A percentile compares a stretch with the other conserved stretches of the same genome.
These are phyloP conservation scores for Melanargia galathea DNA, from an alignment of 2,888 invertebrate species.

Conservation along the genomic window DNA sequence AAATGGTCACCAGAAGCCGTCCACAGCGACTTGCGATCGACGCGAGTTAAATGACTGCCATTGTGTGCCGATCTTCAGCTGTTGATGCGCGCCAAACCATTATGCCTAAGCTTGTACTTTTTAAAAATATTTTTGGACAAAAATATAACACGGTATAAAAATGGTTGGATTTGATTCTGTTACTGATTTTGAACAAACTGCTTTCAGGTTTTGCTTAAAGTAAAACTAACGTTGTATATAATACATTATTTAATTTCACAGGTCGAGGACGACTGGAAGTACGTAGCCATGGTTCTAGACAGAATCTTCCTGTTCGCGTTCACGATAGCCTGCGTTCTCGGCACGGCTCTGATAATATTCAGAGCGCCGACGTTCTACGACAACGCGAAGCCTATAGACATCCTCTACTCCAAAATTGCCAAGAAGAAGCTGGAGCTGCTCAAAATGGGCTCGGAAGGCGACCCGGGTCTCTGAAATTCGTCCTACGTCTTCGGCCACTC, in stretches of 20 bases:
- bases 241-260: constrained; percentile 64
- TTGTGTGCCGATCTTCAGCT: too few species aligned
- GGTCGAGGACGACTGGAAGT: constrained; percentile 99
- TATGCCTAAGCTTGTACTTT: too few species aligned
- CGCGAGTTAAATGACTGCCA: too few species aligned
- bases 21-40: too few species aligned
- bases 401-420: constrained; percentile 94
- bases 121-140: too few species aligned
- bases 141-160: too few species aligned
- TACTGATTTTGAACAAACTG: too few species aligned
- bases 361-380: constrained; percentile 96
- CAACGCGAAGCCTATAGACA: constrained; percentile 93
- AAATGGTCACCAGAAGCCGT: too few species aligned
- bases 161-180: too few species aligned
- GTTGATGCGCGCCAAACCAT: too few species aligned
- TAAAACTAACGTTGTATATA: too few species aligned
- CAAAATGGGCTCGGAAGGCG: constrained; percentile 91
- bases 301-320: constrained; percentile 97
- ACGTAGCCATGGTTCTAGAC: constrained; percentile 97
- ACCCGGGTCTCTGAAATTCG: constrained; percentile 86
- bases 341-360: constrained; percentile 93
- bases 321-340: constrained; percentile 95
- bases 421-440: constrained; percentile 94
- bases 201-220: too few species aligned
- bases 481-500: constrained; percentile 86